Evolutionary conservation across 2,888 invertebrate genomes (phyloP).

Genomic region (Lithodes maja): DNA sequence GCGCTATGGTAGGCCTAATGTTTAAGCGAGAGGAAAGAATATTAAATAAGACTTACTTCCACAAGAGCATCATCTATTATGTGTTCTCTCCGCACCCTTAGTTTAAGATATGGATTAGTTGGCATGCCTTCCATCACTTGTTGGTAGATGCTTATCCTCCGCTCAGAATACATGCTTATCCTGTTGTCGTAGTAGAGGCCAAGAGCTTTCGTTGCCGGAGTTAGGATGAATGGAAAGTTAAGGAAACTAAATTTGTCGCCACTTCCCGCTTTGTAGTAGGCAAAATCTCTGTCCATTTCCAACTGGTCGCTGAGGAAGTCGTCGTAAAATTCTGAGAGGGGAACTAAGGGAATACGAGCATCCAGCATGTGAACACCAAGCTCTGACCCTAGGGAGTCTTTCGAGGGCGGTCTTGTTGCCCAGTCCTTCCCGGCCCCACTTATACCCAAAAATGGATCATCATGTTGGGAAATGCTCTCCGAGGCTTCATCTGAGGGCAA

Average conservation of each 20-base stretch:
- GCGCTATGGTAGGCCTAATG: no score
- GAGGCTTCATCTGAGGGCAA: constrained; percentile 38
- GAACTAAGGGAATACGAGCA: constrained; percentile 87
- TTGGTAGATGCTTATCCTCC: constrained; percentile 89
- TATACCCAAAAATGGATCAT: constrained; percentile 74
- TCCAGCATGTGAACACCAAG: constrained; percentile 86
- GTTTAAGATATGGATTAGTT: constrained; percentile 87
- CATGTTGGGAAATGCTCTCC: constrained; percentile 12
- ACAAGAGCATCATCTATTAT: constrained; percentile 94
- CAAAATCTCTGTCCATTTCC: constrained; percentile 95
- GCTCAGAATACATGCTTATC: constrained; percentile 94
- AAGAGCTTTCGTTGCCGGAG: constrained; percentile 92
- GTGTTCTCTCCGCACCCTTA: constrained; percentile 84
- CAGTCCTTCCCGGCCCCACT: constrained; percentile 80
- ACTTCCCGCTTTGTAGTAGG: constrained; percentile 84
- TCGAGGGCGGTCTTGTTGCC: constrained; percentile 49
- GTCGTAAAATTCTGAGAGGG: constrained; percentile 94
- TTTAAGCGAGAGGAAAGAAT: no score
- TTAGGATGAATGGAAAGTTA: constrained; percentile 91
- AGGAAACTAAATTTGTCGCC: constrained; percentile 87
- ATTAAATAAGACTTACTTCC: constrained; percentile 79
- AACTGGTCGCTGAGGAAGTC: constrained; percentile 93
- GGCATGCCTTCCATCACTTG: constrained; percentile 86
- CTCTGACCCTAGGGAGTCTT: constrained; percentile 82
- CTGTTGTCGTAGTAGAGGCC: constrained; percentile 95